These are phyloP conservation scores for Pollenia angustigena DNA, from an alignment of 2,888 invertebrate genomes.

Conservation along the genomic window DNA sequence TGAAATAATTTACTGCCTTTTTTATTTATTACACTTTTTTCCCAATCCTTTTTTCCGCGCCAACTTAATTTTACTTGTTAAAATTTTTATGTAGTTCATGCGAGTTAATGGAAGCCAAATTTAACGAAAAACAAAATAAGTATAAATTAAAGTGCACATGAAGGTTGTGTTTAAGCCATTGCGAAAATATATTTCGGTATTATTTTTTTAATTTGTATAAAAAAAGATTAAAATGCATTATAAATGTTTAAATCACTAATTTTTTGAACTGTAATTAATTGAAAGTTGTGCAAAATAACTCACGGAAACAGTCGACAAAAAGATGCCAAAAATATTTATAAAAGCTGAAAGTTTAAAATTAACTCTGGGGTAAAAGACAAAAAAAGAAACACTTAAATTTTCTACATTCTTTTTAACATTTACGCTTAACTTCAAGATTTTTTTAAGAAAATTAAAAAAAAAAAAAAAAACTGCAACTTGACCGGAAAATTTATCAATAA, in stretches of 20 bases:
- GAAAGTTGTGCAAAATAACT: too few relatives aligned
- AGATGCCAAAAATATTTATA: too few relatives aligned
- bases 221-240: not conserved
- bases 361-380: too few relatives aligned
- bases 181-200: not conserved
- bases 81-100: slow-evolving; percentile 17
- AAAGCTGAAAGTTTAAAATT: too few relatives aligned
- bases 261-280: too few relatives aligned
- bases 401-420: too few relatives aligned
- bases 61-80: slow-evolving; percentile 29
- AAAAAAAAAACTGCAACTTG: too few relatives aligned
- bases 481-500: too few relatives aligned
- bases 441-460: too few relatives aligned
- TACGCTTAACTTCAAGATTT: too few relatives aligned
- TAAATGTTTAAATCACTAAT: slow-evolving; percentile 1
- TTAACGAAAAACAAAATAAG: not conserved
- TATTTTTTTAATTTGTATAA: not conserved
- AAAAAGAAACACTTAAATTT: too few relatives aligned
- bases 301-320: too few relatives aligned
- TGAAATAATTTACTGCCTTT: slow-evolving; percentile 57
- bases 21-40: slow-evolving; percentile 15
- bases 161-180: not conserved
- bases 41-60: not conserved
- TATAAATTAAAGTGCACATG: not conserved
- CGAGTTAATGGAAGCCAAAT: slow-evolving; percentile 20